phyloP scores from a whole-genome alignment of 2,113 vertebrate genomes.

The Cervus canadensis region DNA sequence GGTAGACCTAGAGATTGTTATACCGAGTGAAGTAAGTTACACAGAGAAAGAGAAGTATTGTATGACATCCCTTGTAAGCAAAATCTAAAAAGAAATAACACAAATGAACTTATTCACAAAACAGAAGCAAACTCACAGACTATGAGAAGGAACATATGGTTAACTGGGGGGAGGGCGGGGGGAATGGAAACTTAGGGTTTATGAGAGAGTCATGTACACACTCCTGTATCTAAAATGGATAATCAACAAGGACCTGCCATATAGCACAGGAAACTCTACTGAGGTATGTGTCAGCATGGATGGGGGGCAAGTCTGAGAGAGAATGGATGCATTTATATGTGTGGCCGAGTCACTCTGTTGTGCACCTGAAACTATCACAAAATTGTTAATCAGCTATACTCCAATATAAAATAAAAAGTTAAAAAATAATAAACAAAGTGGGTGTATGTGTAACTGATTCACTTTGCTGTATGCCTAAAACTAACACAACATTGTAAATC shows the following conservation, averaged over 20 bases:
- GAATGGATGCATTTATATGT: rapidly evolving
- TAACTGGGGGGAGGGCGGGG: not conserved
- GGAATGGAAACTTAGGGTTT: not conserved
- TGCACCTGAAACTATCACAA: not conserved
- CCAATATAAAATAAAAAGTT: not conserved
- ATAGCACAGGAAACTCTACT: not conserved
- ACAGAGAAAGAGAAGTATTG: not conserved
- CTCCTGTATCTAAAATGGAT: not conserved
- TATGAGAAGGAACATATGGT: not conserved
- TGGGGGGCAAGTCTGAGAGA: not conserved
- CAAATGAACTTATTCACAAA: not conserved
- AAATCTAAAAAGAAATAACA: not conserved
- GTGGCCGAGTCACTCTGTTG: not conserved
- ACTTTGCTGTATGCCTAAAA: not conserved
- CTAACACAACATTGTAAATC: not conserved
- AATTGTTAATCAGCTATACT: not conserved
- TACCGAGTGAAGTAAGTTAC: not conserved
- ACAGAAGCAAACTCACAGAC: not conserved
- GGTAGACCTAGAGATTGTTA: not conserved
- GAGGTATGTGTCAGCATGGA: not conserved
- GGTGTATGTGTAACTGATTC: not conserved
- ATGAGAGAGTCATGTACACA: not conserved
- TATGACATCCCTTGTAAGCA: not conserved
- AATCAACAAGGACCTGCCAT: not conserved
- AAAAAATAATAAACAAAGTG: not conserved